These are phyloP conservation scores for Mormyrus iriodes DNA, from an alignment of 2,113 vertebrate species.

Conservation along the genomic window DNA sequence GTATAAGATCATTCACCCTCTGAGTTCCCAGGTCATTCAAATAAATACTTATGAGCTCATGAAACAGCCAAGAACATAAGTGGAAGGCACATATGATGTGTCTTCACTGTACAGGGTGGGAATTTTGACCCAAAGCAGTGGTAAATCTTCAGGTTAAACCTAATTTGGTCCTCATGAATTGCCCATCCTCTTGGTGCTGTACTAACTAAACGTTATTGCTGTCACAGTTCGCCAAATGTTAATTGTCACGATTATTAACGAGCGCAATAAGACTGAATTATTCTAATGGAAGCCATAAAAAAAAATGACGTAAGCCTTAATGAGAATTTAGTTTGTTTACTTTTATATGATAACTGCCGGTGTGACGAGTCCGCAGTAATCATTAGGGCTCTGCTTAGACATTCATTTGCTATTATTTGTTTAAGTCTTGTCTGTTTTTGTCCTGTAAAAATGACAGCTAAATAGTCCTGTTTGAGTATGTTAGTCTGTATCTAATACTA, in stretches of 20 bases:
- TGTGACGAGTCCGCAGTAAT: conserved; percentile 38
- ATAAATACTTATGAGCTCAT: neutral
- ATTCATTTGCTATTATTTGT: conserved; percentile 48
- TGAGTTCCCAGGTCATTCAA: neutral
- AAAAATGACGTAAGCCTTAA: conserved; percentile 74
- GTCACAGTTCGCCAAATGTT: conserved; percentile 74
- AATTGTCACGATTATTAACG: conserved; percentile 94
- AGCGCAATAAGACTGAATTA: conserved; percentile 87
- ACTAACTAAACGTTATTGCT: conserved; percentile 81
- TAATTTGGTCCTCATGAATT: conserved; percentile 78
- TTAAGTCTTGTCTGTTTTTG: conserved; percentile 46
- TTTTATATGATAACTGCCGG: conserved; percentile 33
- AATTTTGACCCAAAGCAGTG: conserved; percentile 52
- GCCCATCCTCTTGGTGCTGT: conserved; percentile 63
- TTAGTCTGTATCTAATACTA: neutral
- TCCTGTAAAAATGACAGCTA: conserved; percentile 48
- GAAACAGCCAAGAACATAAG: neutral
- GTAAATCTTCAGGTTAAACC: conserved; percentile 46
- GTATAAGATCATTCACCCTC: neutral
- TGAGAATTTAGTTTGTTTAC: conserved; percentile 75
- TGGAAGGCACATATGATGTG: neutral
- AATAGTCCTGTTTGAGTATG: conserved; percentile 18
- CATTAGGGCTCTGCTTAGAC: conserved; percentile 39
- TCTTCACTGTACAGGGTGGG: conserved; percentile 10
- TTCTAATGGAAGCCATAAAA: conserved; percentile 86